phyloP scores from a whole-genome alignment of 2,797 vertebrate genomes.

The Aphelocoma californica region DNA sequence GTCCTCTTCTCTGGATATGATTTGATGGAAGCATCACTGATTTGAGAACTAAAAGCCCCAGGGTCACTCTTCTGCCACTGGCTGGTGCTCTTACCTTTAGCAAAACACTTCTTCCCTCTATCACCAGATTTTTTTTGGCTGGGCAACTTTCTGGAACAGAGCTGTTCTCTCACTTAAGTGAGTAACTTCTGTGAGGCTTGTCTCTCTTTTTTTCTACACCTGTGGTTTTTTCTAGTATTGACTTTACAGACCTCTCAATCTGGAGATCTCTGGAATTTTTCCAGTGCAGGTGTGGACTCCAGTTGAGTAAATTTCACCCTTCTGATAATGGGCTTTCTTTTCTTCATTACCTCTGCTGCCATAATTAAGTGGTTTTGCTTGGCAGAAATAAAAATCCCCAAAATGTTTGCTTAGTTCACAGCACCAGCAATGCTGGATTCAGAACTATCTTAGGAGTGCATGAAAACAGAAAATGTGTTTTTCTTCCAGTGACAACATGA shows the following conservation, averaged over 20 bases:
- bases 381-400: not conserved
- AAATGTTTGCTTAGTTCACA: not conserved
- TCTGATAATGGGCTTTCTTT: constrained; percentile 1
- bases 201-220: not conserved
- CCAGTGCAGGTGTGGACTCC: constrained; percentile 23
- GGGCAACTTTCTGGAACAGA: not conserved
- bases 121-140: not conserved
- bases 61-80: not conserved
- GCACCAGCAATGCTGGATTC: not conserved
- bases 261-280: not conserved
- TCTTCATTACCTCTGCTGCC: constrained; percentile 10
- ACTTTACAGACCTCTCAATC: not conserved
- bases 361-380: constrained; percentile 33
- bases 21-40: not conserved
- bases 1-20: not conserved
- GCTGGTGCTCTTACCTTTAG: not conserved
- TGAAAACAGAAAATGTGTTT: not conserved
- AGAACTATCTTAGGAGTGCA: not conserved
- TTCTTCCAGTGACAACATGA: not conserved
- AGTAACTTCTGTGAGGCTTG: not conserved
- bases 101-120: not conserved
- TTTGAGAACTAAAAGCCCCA: not conserved
- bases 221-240: not conserved
- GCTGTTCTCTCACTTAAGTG: not conserved
- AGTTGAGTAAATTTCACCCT: constrained; percentile 35